Conservation (phyloP, 2,888 invertebrate species). For the Nomada lathburiana region DNA sequence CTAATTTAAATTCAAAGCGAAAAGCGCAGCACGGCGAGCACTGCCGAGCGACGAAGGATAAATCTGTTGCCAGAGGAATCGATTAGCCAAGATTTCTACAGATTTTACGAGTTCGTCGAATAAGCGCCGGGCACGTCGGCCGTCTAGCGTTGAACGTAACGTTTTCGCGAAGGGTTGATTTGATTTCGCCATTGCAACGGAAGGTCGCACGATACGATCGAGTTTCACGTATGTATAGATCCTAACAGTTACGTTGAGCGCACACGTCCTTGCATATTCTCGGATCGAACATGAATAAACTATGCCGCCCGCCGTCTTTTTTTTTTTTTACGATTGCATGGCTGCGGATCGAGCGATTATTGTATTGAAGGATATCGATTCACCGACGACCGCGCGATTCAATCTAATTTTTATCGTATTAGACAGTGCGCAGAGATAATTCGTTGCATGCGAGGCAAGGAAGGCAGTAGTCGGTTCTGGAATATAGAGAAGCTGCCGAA, state of each 20-base stretch:
- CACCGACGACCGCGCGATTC: neutral
- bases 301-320: constrained; percentile 4
- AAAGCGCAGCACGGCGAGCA: neutral
- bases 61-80: neutral
- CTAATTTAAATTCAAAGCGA: constrained; percentile 40
- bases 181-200: constrained; percentile 2
- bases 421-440: no score
- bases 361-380: constrained; percentile 39
- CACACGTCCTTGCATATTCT: constrained; percentile 28
- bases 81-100: neutral
- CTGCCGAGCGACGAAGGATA: neutral
- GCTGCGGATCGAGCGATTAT: constrained; percentile 12
- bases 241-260: neutral
- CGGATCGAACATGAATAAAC: constrained; percentile 46
- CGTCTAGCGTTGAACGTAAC: neutral
- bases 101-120: neutral
- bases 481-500: no score
- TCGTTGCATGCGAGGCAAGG: no score
- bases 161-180: neutral
- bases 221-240: neutral
- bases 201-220: constrained; percentile 13
- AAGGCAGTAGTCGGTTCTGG: no score
- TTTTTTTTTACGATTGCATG: neutral
- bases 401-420: neutral
- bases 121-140: neutral